Base-by-base conservation (phyloP, 2,888 invertebrate species). In the Epinotia ramella region DNA sequence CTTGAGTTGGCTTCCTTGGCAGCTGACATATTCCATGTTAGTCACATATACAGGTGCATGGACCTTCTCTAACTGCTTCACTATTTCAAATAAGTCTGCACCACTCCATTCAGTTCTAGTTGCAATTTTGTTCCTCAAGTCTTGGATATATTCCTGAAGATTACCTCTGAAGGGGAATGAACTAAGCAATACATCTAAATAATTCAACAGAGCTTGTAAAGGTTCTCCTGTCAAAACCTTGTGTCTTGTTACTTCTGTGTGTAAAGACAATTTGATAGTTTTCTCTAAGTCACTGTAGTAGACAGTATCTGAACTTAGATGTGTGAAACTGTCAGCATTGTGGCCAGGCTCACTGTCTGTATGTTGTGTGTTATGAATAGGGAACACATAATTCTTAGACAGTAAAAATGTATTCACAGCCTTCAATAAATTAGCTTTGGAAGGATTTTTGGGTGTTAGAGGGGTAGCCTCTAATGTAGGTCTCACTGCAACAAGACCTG, bases 281-380 rank as follows among this genome's bases (percentile, higher is more conserved):
- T 97, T 97, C 89, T 98, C 98, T 76, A 99, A 89, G 91, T 99
- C 99, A 79, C 96, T 96, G 90, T 98, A 97, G 88, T 97, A 98
- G 1, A 99, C 95, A 6, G 95, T 88, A 87, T 97, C 96, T 49
- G 91, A 82, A 80, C 86, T 81, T n/a, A 79, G 56, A 53, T 77
- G 73, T 7, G 68, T 20, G 40, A 72, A 70, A 70, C 82, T 85
- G 24, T 85, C 84, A 11, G 46, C 7, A 28, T 53, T 33, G n/a
- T 18, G 40, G 11, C 53, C 73, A 79, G 81, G 72, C 78, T 81
- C 74, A 83, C 84, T 78, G 59, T 83, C 81, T 89, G 88, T 80
- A 70, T 73, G 79, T 80, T 86, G 62, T 80, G 84, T 76, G 82
- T 91, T 79, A 84, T 83, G 79, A 20, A 80, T 66, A 28, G 93